Evolutionary conservation across 2,113 vertebrate genomes (phyloP), one percentile per base, ranked within the genome.

Genomic region (Hyaena hyaena): DNA sequence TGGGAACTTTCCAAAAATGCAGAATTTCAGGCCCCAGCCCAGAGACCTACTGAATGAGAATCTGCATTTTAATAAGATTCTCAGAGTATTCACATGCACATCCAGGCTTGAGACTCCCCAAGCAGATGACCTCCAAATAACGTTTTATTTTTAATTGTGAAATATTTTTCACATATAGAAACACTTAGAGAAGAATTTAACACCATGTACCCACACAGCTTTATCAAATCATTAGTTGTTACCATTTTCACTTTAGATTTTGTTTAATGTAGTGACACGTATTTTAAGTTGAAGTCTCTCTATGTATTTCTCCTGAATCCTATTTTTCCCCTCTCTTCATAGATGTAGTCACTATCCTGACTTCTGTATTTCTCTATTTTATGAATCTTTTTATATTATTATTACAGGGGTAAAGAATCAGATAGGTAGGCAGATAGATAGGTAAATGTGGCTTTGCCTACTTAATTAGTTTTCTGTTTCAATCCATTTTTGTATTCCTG

Each of bases 121-220:
- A 95, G 48, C 43, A 82, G 35, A 39, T 68, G 73, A 77, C 24
- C 2, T 66, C 50, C 28, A 76, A 76, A 35, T 69, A 74, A 81
- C 28, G 81, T 76, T 88, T 88, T 73, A n/a, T 55, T 84, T 88
- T 74, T 85, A 93, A 53, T n/a, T 92, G 23, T 86, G n/a, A 83
- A 89, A 48, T 81, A 95, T 50, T 89, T 85, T 91, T 79, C 63
- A 68, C 10, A 87, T 19, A 50, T 1, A 33, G 45, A 87, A 95
- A 95, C 6, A 7, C 11, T 80, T 50, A 66, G 31, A 84, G 63
- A 91, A 90, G 79, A 85, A 76, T 68, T 69, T 81, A 87, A 73
- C 4, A 61, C 9, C 11, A 31, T 23, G 7, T 65, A 33, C 2
- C 63, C 33, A 85, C 23, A 19, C 45, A 33, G 31, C 26, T 87